These are phyloP conservation scores for Calyptommatus sinebrachiatus DNA, from an alignment of 2,113 vertebrate species.

Conservation along the genomic window DNA sequence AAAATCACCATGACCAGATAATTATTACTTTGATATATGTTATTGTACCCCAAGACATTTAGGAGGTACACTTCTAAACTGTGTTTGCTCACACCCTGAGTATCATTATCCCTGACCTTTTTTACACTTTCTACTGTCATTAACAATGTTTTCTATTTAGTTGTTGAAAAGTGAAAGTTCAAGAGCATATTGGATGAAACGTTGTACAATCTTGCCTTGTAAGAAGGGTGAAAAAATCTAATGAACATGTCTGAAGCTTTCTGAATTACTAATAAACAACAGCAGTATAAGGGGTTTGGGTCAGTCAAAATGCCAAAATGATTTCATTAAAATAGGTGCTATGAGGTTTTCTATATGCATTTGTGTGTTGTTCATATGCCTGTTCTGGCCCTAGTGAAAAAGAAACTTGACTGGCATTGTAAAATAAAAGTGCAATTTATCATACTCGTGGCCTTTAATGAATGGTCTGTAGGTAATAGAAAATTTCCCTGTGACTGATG, in stretches of 20 bases:
- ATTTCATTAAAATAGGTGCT: background rate
- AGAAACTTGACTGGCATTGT: slow-evolving; percentile 12
- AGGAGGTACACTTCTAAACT: background rate
- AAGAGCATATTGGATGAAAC: background rate
- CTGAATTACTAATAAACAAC: background rate
- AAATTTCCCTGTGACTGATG: slow-evolving; percentile 24
- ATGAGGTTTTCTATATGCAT: background rate
- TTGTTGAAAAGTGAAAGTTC: background rate
- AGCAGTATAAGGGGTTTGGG: background rate
- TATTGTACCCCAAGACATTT: no score
- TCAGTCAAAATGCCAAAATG: slow-evolving; percentile 21
- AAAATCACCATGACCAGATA: no score
- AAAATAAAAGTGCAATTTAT: slow-evolving; percentile 29
- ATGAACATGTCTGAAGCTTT: no score
- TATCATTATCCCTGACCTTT: background rate
- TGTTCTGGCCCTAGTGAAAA: background rate
- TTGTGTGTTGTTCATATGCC: background rate
- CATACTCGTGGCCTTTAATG: slow-evolving; percentile 27
- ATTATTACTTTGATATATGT: no score
- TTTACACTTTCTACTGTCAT: no score
- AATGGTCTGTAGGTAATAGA: slow-evolving; percentile 30
- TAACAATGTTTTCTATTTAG: background rate
- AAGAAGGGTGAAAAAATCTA: fast-evolving
- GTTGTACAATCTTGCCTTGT: background rate
- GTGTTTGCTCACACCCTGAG: background rate